These are phyloP conservation scores for Etheostoma perlongum DNA, from an alignment of 2,797 vertebrate species.

Conservation along the genomic window DNA sequence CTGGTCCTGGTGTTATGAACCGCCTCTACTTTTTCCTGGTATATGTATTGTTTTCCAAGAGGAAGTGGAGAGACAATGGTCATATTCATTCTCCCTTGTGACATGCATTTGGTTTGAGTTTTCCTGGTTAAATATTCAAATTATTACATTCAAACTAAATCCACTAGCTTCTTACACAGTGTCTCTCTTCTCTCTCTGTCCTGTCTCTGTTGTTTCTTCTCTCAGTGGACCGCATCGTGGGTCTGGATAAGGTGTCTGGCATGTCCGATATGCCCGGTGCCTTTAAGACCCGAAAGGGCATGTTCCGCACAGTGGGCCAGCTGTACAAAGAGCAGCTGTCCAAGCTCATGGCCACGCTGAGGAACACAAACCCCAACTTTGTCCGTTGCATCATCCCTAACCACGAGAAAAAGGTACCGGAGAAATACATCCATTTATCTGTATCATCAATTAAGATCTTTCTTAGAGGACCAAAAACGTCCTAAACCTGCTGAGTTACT, in stretches of 20 bases:
- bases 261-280: conserved; percentile 96
- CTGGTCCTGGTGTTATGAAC: conserved; percentile 56
- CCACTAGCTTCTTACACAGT: background rate
- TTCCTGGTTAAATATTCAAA: conserved; percentile 39
- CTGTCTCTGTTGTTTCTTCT: background rate
- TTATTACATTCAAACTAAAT: background rate
- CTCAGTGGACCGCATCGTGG: conserved; percentile 97
- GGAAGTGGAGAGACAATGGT: conserved; percentile 46
- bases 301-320: conserved; percentile 99
- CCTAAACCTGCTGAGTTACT: background rate
- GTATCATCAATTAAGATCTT: background rate
- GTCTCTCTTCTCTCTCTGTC: conserved; percentile 4
- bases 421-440: background rate
- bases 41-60: conserved; percentile 35
- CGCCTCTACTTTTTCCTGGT: conserved; percentile 48
- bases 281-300: conserved; percentile 97
- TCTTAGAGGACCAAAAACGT: background rate
- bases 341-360: conserved; percentile 97
- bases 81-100: conserved; percentile 55
- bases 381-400: conserved; percentile 99
- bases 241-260: conserved; percentile 94
- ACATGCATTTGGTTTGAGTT: conserved; percentile 69
- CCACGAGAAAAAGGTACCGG: conserved; percentile 95
- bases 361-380: conserved; percentile 99
- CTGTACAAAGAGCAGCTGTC: conserved; percentile 98